Conservation (phyloP, 2,888 invertebrate genomes). For the Galerucella calmariensis region DNA sequence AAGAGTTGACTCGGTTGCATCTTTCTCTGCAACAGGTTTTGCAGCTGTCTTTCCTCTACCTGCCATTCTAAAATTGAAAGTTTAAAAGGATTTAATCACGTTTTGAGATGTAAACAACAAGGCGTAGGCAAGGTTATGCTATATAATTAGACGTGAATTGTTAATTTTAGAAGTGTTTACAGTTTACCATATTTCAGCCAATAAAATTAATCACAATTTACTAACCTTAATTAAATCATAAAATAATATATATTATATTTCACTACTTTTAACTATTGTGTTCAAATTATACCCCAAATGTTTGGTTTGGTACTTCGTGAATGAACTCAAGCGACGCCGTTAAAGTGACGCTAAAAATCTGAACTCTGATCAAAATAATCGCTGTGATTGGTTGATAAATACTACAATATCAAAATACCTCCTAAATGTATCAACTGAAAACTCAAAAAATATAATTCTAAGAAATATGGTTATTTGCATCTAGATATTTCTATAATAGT, state of each 20-base stretch:
- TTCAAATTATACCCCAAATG: background rate
- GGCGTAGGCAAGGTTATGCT: slow-evolving; percentile 33
- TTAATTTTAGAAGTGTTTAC: slow-evolving; percentile 8
- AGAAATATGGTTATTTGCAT: background rate
- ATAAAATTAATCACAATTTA: background rate
- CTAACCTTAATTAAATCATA: slow-evolving; percentile 5
- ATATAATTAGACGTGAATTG: slow-evolving; percentile 8
- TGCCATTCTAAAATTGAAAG: slow-evolving; percentile 40
- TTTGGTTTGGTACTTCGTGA: slow-evolving; percentile 11
- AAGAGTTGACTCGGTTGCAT: background rate
- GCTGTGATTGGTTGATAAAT: slow-evolving; percentile 35
- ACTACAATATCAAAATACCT: slow-evolving; percentile 18
- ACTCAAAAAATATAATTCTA: background rate
- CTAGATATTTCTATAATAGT: background rate
- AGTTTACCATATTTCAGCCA: background rate
- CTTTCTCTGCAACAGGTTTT: slow-evolving; percentile 22
- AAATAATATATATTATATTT: background rate
- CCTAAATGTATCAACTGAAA: background rate
- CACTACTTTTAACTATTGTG: background rate
- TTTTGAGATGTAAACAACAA: slow-evolving; percentile 44
- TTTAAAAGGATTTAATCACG: slow-evolving; percentile 21
- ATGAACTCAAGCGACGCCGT: slow-evolving; percentile 40
- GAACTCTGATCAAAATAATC: slow-evolving; percentile 22
- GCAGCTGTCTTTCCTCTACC: slow-evolving; percentile 38
- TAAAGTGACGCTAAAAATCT: slow-evolving; percentile 36